These are phyloP conservation scores for Iphiclides podalirius DNA, from an alignment of 2,888 invertebrate genomes.

Conservation along the genomic window DNA sequence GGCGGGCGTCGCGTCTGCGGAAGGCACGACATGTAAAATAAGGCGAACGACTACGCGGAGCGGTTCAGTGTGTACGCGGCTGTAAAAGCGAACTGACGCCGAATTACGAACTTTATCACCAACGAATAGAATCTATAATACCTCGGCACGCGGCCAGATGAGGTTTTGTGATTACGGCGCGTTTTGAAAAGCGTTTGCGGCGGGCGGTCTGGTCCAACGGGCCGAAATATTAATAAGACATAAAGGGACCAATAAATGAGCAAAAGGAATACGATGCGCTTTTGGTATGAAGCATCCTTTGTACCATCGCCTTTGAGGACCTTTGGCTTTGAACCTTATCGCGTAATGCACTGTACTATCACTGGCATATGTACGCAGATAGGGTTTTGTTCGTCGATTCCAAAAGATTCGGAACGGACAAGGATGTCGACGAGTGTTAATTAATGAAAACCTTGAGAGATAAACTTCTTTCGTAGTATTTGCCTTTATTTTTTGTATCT, in stretches of 20 bases:
- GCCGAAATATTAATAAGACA: conserved; percentile 59
- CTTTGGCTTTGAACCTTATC: background rate
- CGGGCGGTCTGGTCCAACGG: conserved; percentile 54
- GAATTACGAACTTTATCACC: conserved; percentile 16
- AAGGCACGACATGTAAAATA: conserved; percentile 56
- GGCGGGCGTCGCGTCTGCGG: conserved; percentile 33
- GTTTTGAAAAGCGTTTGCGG: conserved; percentile 49
- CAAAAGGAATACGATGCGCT: conserved; percentile 22
- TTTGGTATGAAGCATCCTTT: conserved; percentile 15
- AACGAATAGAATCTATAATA: conserved; percentile 38
- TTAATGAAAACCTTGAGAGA: too few species aligned
- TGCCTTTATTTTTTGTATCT: too few species aligned
- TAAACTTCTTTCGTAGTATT: too few species aligned
- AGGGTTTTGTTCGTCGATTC: too few species aligned
- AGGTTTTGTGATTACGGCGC: conserved; percentile 20
- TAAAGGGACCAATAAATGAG: conserved; percentile 31
- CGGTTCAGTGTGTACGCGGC: conserved; percentile 38
- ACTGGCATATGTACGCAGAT: background rate
- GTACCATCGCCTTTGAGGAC: background rate
- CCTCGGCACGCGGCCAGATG: conserved; percentile 34
- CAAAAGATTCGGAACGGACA: too few species aligned
- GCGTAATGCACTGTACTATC: background rate
- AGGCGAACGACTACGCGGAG: conserved; percentile 52
- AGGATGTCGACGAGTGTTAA: too few species aligned
- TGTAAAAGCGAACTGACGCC: too few species aligned